These are phyloP conservation scores for Polymixis lichenea DNA, from an alignment of 2,888 invertebrate species.

Conservation along the genomic window DNA sequence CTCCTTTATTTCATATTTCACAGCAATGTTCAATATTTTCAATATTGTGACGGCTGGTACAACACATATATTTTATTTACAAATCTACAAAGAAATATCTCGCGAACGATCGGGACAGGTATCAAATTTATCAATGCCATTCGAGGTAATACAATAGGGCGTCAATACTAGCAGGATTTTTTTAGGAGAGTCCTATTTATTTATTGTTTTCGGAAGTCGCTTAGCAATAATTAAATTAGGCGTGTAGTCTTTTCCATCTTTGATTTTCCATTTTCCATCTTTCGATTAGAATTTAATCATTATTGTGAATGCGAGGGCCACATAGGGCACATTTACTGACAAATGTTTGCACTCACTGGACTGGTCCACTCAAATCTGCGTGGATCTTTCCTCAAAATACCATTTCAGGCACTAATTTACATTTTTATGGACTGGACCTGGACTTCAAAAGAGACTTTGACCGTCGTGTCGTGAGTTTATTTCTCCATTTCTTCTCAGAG, in stretches of 20 bases:
- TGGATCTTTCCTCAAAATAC: too few species aligned
- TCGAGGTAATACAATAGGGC: constrained; percentile 2
- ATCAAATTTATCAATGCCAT: constrained; percentile 42
- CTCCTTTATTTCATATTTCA: constrained; percentile 37
- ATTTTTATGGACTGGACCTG: too few species aligned
- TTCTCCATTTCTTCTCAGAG: too few species aligned
- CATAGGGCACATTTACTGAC: too few species aligned
- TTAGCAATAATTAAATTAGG: neutral
- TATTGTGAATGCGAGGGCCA: too few species aligned
- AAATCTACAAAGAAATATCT: constrained; percentile 44
- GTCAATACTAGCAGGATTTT: neutral
- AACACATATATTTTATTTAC: constrained; percentile 46
- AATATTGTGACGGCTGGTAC: constrained; percentile 25
- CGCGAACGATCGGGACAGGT: constrained; percentile 31
- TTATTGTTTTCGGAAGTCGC: neutral
- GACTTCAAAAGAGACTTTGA: too few species aligned
- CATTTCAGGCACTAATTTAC: too few species aligned
- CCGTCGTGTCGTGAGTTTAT: too few species aligned
- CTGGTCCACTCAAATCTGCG: too few species aligned
- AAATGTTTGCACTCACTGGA: too few species aligned
- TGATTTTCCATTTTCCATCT: too few species aligned
- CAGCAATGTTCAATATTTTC: constrained; percentile 11
- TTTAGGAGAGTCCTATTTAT: neutral
- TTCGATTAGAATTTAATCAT: too few species aligned
- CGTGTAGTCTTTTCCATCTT: neutral